A percentile compares a stretch with the other conserved stretches of the same genome.
These are phyloP conservation scores for Alces alces DNA, from an alignment of 2,113 vertebrate species.

Conservation along the genomic window DNA sequence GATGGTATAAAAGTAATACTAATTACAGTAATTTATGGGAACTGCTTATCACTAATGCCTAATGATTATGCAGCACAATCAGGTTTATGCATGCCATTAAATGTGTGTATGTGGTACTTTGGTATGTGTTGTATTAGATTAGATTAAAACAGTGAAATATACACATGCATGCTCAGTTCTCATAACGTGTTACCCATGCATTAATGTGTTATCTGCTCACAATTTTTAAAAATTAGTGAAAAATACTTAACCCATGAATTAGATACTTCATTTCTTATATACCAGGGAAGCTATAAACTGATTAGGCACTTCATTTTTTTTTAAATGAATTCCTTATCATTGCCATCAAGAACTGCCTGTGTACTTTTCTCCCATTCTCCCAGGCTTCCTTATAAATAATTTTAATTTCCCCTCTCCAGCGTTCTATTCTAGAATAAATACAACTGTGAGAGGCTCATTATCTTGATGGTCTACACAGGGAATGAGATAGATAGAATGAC, in stretches of 20 bases:
- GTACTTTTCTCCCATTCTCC: neutral
- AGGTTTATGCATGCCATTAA: constrained; percentile 48
- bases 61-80: constrained; percentile 65
- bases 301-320: constrained; percentile 53
- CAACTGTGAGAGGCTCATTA: constrained; percentile 18
- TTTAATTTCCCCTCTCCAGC: constrained; percentile 28
- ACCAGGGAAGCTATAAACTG: constrained; percentile 23
- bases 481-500: neutral
- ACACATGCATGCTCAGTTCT: constrained; percentile 37
- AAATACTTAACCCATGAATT: constrained; percentile 10
- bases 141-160: constrained; percentile 64
- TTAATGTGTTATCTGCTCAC: constrained; percentile 46
- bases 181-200: neutral
- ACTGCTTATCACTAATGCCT: constrained; percentile 69
- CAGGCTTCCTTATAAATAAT: constrained; percentile 47
- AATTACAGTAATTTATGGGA: constrained; percentile 71
- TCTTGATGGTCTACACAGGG: neutral
- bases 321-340: constrained; percentile 16
- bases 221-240: constrained; percentile 40
- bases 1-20: constrained; percentile 49
- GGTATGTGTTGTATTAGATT: constrained; percentile 52
- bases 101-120: constrained; percentile 41
- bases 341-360: neutral
- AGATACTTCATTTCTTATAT: neutral
- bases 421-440: constrained; percentile 1